These are phyloP conservation scores for Orchesella flavescens DNA, from an alignment of 2,888 invertebrate species.

Conservation along the genomic window DNA sequence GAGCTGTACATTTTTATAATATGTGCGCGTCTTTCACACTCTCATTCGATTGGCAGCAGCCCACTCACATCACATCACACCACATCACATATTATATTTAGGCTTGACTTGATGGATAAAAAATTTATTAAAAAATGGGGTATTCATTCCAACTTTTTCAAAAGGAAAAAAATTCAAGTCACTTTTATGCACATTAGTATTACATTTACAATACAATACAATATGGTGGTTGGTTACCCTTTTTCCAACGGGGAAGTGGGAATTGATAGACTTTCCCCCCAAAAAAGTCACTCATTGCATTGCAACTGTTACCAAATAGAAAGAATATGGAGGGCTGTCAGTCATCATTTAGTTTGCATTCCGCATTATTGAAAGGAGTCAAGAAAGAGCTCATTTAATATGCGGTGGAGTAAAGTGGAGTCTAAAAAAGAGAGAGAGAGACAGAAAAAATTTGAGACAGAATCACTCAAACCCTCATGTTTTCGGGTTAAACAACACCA, in stretches of 20 bases:
- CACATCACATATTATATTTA: too few species aligned
- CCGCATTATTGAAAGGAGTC: conserved; percentile 53
- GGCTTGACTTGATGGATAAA: background rate
- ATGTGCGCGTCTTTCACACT: background rate
- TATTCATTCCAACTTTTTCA: background rate
- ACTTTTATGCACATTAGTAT: background rate
- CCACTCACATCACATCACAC: too few species aligned
- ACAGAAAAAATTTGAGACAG: background rate
- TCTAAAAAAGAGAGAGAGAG: too few species aligned
- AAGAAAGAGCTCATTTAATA: conserved; percentile 17
- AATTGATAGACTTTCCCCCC: conserved; percentile 61
- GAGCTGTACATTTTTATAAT: background rate
- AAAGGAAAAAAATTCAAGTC: background rate
- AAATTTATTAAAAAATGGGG: background rate
- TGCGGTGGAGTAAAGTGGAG: too few species aligned
- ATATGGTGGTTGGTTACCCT: conserved; percentile 4
- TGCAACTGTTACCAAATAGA: background rate
- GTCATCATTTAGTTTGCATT: conserved; percentile 64
- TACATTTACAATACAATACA: background rate
- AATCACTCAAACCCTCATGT: too few species aligned
- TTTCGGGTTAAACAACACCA: too few species aligned
- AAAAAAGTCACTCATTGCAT: conserved; percentile 37
- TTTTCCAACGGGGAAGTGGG: background rate
- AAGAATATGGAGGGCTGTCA: conserved; percentile 42
- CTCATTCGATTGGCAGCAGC: too few species aligned